phyloP scores from a whole-genome alignment of 2,888 invertebrate genomes.

The Amiota minor region DNA sequence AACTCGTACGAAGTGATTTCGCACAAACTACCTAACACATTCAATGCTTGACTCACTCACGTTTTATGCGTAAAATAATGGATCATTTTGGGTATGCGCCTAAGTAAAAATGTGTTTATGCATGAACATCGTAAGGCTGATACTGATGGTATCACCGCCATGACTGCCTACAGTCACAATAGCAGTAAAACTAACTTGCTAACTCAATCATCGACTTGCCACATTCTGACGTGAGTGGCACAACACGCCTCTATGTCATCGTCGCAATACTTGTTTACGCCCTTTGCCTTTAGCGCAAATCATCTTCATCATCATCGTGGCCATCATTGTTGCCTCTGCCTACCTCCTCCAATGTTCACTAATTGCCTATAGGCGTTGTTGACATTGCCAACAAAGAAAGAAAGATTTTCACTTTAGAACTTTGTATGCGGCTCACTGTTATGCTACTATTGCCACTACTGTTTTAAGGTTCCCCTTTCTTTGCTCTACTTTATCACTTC shows the following conservation, averaged over 20 bases:
- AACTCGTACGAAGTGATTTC: neutral
- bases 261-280: too few relatives aligned
- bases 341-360: neutral
- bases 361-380: neutral
- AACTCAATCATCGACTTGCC: constrained; percentile 19
- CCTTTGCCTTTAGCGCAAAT: too few relatives aligned
- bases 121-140: neutral
- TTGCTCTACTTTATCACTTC: constrained; percentile 5
- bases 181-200: neutral
- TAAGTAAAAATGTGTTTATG: neutral
- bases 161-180: too few relatives aligned
- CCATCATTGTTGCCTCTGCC: neutral
- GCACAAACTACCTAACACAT: neutral
- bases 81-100: neutral
- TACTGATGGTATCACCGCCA: neutral
- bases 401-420: neutral
- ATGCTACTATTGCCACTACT: constrained; percentile 2
- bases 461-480: neutral
- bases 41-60: neutral
- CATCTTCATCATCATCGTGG: too few relatives aligned
- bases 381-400: neutral
- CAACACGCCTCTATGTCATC: too few relatives aligned
- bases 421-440: constrained; percentile 37
- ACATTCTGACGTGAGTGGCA: neutral
- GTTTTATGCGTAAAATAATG: constrained; percentile 8